phyloP scores from a whole-genome alignment of 2,797 vertebrate species.

The Anniella stebbinsi region DNA sequence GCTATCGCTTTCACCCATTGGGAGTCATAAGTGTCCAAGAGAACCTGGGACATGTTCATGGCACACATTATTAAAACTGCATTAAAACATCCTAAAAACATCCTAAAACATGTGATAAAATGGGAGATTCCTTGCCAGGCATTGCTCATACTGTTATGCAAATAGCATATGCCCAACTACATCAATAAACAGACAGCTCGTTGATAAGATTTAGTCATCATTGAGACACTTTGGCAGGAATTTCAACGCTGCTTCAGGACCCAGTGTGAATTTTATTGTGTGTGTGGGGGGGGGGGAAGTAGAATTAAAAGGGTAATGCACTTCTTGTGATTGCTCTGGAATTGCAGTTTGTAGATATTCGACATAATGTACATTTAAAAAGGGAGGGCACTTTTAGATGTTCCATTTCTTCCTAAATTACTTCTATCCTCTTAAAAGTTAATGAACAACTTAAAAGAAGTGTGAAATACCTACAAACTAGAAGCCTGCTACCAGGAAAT shows the following conservation, averaged over 20 bases:
- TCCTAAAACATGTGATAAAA: not conserved
- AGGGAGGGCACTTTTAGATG: not conserved
- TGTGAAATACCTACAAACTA: not conserved
- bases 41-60: too few relatives aligned
- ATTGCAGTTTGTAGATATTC: not conserved
- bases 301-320: not conserved
- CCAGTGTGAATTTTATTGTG: not conserved
- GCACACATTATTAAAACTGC: too few relatives aligned
- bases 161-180: not conserved
- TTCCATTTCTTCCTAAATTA: not conserved
- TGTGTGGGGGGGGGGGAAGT: not conserved
- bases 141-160: not conserved
- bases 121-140: not conserved
- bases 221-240: not conserved
- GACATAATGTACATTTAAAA: not conserved
- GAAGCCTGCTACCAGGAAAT: not conserved
- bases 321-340: not conserved
- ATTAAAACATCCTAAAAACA: too few relatives aligned
- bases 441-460: not conserved
- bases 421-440: not conserved
- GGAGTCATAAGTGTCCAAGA: too few relatives aligned
- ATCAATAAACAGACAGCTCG: conserved; percentile 5
- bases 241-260: not conserved
- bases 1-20: too few relatives aligned
- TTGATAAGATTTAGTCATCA: not conserved